Evolutionary conservation across 2,113 vertebrate species (phyloP).

Genomic region (Xyrauchen texanus): DNA sequence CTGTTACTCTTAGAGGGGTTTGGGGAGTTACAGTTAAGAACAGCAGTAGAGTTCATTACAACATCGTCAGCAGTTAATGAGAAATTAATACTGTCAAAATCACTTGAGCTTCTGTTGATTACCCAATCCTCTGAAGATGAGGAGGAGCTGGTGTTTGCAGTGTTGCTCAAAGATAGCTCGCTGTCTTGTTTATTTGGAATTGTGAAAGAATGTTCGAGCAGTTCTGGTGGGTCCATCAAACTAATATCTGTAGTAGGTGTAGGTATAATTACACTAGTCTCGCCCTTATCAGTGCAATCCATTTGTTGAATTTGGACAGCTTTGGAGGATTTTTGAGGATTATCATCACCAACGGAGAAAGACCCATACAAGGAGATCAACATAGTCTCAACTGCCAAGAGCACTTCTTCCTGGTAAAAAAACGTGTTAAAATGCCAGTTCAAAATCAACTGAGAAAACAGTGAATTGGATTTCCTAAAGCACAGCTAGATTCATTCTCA

Average conservation of each 20-base stretch:
- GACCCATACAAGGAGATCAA: slow-evolving; percentile 85
- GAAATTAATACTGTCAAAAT: slow-evolving; percentile 51
- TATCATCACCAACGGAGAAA: slow-evolving; percentile 64
- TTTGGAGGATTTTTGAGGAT: slow-evolving; percentile 62
- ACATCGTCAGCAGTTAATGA: slow-evolving; percentile 51
- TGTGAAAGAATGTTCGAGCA: slow-evolving; percentile 21
- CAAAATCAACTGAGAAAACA: no score
- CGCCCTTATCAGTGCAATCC: background rate
- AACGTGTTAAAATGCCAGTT: slow-evolving; percentile 5
- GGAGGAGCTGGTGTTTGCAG: slow-evolving; percentile 71
- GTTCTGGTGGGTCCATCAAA: background rate
- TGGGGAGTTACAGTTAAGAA: background rate
- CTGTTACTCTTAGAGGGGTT: background rate
- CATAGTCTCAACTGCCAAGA: slow-evolving; percentile 85
- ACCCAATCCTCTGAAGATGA: slow-evolving; percentile 71
- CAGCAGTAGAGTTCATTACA: slow-evolving; percentile 16
- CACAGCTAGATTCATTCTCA: no score
- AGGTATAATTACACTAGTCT: background rate
- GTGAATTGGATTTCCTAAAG: no score
- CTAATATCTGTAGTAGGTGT: slow-evolving; percentile 2
- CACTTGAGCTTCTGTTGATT: slow-evolving; percentile 57
- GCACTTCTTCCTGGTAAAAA: slow-evolving; percentile 80
- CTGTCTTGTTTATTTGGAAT: background rate
- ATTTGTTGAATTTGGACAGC: background rate
- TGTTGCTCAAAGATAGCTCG: slow-evolving; percentile 45